phyloP scores from a whole-genome alignment of 2,113 vertebrate genomes.

The Danionella cerebrum region DNA sequence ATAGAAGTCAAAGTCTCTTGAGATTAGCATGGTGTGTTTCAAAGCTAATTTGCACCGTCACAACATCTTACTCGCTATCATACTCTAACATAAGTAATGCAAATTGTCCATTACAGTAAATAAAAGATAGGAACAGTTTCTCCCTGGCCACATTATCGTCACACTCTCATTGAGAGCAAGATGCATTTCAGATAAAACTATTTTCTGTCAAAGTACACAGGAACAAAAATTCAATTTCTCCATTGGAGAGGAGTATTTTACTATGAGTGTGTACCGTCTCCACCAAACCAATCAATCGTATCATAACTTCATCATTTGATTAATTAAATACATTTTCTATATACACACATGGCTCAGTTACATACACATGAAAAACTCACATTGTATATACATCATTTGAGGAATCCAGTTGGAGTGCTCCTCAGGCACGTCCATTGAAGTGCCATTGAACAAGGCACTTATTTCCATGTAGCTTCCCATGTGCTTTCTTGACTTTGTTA shows the following conservation, averaged over 20 bases:
- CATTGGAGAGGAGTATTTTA: slow-evolving; percentile 22
- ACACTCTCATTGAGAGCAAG: slow-evolving; percentile 29
- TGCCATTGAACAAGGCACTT: slow-evolving; percentile 17
- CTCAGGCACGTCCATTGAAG: neutral
- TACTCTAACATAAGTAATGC: slow-evolving; percentile 8
- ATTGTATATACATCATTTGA: neutral
- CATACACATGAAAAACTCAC: neutral
- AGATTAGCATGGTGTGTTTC: neutral
- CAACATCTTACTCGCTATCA: neutral
- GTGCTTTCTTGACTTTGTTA: neutral
- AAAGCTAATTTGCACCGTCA: slow-evolving; percentile 9
- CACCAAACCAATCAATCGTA: neutral
- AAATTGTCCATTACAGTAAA: slow-evolving; percentile 2
- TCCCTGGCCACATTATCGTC: slow-evolving; percentile 4
- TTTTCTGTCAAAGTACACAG: slow-evolving; percentile 12
- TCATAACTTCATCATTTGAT: neutral
- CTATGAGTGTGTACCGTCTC: neutral
- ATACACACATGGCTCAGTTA: neutral
- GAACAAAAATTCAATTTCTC: neutral
- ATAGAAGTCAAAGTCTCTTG: neutral
- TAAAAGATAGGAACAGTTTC: slow-evolving; percentile 10
- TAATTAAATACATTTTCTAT: slow-evolving; percentile 3
- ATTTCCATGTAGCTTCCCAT: neutral
- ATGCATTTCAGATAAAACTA: slow-evolving; percentile 13
- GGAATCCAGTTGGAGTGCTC: neutral